Base-by-base conservation (phyloP, 2,888 invertebrate genomes). In the Syrphus vitripennis region DNA sequence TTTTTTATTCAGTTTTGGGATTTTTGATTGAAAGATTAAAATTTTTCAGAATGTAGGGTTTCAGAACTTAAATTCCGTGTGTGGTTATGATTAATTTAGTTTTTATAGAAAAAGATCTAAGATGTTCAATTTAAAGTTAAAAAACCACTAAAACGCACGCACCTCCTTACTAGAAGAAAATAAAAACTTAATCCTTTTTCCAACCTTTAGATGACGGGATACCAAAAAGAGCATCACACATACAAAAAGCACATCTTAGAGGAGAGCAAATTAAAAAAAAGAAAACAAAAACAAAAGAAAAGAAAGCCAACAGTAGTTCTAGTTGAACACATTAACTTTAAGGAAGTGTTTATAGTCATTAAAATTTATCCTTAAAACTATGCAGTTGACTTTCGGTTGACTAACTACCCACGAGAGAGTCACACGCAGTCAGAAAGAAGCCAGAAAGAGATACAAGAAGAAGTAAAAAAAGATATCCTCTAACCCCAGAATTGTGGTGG, bases 321-420 rank as follows among this genome's bases (percentile, higher is more conserved):
- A n/a, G 26, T 77, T 72, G 69, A 77, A 82, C 82, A 81, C 86
- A 82, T 86, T 86, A 86, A 86, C 86, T 82, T 86, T 82, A 82
- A 86, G 82, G 86, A 86, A 86, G 86, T 86, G 86, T 86, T 86
- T 86, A 86, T 86, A 74, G 86, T 86, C 86, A 86, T 86, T 86
- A 81, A 82, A 86, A 86, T 86, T 86, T 86, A 86, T 86, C 82
- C 81, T 40, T 86, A 31, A 40, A 82, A 81, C 86, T 82, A 77
- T 72, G 72, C 57, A 78, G 86, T 82, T 86, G 81, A 86, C 84
- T 86, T 81, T 72, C 72, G 81, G 81, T 77, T 86, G 86, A 86
- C 86, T 81, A 82, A 86, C 82, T 86, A 82, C 82, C 81, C 86
- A 78, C 70, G 21, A 81, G 69, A 55, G 81, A 61, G 40, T 10